Percentiles rank a stretch among this genome's conserved stretches.
phyloP scores from a whole-genome alignment of 1,140 invertebrate species.

The Cardiocondyla obscurior region DNA sequence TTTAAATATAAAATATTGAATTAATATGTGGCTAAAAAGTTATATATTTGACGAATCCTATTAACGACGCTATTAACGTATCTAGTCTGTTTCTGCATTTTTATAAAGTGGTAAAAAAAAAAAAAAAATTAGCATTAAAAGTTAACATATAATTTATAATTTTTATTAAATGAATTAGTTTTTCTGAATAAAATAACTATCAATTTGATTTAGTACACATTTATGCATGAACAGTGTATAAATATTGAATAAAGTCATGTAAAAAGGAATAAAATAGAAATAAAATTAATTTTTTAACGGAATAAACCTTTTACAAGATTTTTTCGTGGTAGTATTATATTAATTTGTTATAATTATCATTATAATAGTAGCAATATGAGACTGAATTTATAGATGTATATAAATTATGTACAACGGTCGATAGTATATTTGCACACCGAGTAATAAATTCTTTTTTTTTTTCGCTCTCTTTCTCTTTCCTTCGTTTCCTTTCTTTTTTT shows the following conservation, averaged over 20 bases:
- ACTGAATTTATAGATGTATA: background rate
- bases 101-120: background rate
- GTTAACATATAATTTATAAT: background rate
- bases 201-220: background rate
- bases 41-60: background rate
- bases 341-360: constrained; percentile 17
- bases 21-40: background rate
- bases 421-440: background rate
- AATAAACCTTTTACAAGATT: background rate
- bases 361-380: background rate
- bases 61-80: too few species aligned
- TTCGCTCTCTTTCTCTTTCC: background rate
- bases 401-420: background rate
- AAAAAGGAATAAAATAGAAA: background rate
- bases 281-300: background rate
- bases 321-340: background rate
- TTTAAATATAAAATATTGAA: background rate
- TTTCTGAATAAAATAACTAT: background rate
- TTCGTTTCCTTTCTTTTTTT: too few species aligned
- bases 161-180: background rate
- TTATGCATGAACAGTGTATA: background rate
- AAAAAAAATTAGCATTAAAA: background rate
- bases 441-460: background rate
- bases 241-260: background rate
- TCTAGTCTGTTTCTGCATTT: too few species aligned